A percentile compares a stretch with the other conserved stretches of the same genome.
Conservation (phyloP, 2,797 vertebrate species). For the Rhinatrema bivittatum region DNA sequence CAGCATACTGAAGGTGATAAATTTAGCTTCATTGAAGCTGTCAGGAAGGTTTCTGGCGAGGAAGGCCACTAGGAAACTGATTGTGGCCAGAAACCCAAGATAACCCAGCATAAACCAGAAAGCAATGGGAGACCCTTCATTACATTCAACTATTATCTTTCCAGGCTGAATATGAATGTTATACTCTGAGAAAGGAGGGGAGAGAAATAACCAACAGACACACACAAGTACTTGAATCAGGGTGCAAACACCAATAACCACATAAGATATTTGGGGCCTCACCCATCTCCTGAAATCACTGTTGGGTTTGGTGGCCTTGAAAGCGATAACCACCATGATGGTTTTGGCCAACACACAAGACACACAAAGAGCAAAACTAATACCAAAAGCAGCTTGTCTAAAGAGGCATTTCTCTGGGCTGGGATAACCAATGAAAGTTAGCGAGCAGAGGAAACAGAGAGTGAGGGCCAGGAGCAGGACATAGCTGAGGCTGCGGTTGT, state of each 20-base stretch:
- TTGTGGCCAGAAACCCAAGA: not conserved
- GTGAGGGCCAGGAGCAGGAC: not conserved
- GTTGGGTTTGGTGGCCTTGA: conserved; percentile 8
- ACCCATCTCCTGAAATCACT: conserved; percentile 3
- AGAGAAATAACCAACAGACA: not conserved
- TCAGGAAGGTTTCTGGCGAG: conserved; percentile 9
- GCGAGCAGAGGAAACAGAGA: conserved; percentile 6
- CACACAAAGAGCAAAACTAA: conserved; percentile 4
- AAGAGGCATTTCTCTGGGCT: not conserved
- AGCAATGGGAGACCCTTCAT: not conserved
- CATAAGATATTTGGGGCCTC: not conserved
- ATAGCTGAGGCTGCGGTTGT: conserved; percentile 9
- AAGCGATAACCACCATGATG: conserved; percentile 9
- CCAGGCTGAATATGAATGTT: not conserved
- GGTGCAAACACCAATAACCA: not conserved
- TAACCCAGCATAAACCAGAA: conserved; percentile 5
- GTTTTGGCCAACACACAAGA: conserved; percentile 13
- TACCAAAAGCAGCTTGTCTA: conserved; percentile 4
- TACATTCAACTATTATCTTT: not conserved
- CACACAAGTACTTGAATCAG: conserved; percentile 4
- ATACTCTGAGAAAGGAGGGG: not conserved
- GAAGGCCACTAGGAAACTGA: conserved; percentile 8
- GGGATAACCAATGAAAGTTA: conserved; percentile 9
- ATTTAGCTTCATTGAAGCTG: conserved; percentile 17
- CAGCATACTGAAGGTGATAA: conserved; percentile 19